A percentile compares a stretch with the other conserved stretches of the same genome.
These are phyloP conservation scores for Erynnis tages DNA, from an alignment of 2,888 invertebrate species.

Conservation along the genomic window DNA sequence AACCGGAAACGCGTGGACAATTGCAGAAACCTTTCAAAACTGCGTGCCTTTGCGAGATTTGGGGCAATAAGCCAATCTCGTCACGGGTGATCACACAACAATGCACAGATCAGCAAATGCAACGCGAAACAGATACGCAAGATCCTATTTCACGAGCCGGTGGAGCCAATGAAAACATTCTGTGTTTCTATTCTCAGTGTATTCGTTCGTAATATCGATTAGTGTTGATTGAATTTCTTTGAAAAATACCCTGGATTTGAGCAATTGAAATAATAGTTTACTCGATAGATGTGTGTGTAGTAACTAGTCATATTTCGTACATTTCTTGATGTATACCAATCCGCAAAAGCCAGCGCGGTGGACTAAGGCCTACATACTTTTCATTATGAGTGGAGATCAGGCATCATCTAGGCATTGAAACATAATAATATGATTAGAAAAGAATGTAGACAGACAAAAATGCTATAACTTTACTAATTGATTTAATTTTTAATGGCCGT, in stretches of 20 bases:
- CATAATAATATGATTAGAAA: no score
- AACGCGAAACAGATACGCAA: slow-evolving; percentile 42
- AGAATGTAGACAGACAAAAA: no score
- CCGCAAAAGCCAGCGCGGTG: no score
- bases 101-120: slow-evolving; percentile 17
- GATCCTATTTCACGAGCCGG: slow-evolving; percentile 69
- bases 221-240: slow-evolving; percentile 9
- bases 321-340: no score
- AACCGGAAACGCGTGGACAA: slow-evolving; percentile 15
- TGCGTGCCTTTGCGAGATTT: slow-evolving; percentile 7
- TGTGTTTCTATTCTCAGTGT: background rate
- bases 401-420: no score
- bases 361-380: no score
- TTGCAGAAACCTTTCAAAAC: slow-evolving; percentile 21
- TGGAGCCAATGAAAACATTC: slow-evolving; percentile 39
- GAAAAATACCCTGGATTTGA: background rate
- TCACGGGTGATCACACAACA: slow-evolving; percentile 33
- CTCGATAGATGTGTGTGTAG: no score
- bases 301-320: no score
- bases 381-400: no score
- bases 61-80: slow-evolving; percentile 29
- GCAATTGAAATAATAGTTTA: no score
- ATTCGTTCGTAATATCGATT: background rate
- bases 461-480: no score
- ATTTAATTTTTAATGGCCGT: no score